Evolutionary conservation across 2,113 vertebrate genomes (phyloP).

Genomic region (Thamnaconus septentrionalis): DNA sequence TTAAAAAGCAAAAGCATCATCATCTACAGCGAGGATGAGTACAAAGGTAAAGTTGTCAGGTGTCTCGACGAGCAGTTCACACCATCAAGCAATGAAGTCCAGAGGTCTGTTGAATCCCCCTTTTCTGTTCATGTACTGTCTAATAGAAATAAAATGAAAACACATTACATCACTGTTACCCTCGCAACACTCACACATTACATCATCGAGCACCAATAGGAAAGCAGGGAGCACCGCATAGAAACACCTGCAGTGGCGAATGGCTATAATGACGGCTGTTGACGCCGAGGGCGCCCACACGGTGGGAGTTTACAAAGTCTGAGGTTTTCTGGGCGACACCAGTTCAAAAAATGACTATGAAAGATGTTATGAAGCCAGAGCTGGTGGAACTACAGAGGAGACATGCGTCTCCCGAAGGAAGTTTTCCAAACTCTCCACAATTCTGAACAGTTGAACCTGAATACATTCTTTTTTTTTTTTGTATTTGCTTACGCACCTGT

Average conservation of each 20-base stretch:
- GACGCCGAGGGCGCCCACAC: conserved; percentile 15
- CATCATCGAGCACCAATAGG: conserved; percentile 79
- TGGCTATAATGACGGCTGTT: conserved; percentile 60
- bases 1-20: conserved; percentile 4
- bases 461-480: not conserved
- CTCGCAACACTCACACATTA: conserved; percentile 75
- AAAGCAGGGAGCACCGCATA: conserved; percentile 59
- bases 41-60: not conserved
- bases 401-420: no score
- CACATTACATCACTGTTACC: conserved; percentile 78
- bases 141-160: conserved; percentile 71
- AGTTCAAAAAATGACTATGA: conserved; percentile 1
- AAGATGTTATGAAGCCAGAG: not conserved
- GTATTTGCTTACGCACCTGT: conserved; percentile 79
- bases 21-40: not conserved
- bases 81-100: conserved; percentile 92
- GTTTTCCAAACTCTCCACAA: no score
- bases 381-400: not conserved
- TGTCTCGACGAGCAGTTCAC: conserved; percentile 7
- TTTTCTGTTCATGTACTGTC: conserved; percentile 99
- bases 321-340: not conserved
- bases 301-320: conserved; percentile 28
- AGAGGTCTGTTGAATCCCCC: conserved; percentile 98
- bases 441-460: no score
- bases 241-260: conserved; percentile 77